Base-by-base conservation (phyloP, 2,113 vertebrate species). In the Larimichthys polyactis region DNA sequence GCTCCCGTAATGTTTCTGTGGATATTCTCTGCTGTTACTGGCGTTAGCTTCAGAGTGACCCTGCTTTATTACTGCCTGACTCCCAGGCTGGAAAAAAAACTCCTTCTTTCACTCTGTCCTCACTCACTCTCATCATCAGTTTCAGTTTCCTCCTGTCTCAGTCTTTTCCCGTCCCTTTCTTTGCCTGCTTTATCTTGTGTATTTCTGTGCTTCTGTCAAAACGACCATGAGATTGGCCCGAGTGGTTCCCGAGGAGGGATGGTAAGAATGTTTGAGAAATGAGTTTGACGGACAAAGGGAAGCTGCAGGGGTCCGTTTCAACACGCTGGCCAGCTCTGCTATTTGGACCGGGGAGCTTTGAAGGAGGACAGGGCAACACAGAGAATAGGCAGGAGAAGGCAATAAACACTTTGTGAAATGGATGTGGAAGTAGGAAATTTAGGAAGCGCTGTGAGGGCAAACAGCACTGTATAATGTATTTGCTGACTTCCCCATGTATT, bases 351-450 rank as follows among this genome's bases (percentile, higher is more conserved):
- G 0, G 11, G 20, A 71, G 72, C 32, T 77, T 74, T 51, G 40
- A 36, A 49, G 63, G 59, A 66, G 52, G 54, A 63, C 49, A 15
- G 40, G 48, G 46, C 73, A 58, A 19, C 15, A 32, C 3, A 1
- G 75, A 70, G 78, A 73, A 84, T 20, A 57, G 73, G 49, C 65
- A 57, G 54, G 22, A 20, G 64, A 78, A 70, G 54, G 72, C 73
- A 84, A 87, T 79, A 79, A 87, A 87, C 75, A 83, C 80, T 81
- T 87, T 78, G 70, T 80, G 71, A 85, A 87, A 89, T 76, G 79
- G 82, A 84, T 78, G 77, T 81, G 64, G 80, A 83, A 68, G 68
- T 12, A 51, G 70, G 44, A 79, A 81, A 89, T 78, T 69, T 73
- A 70, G 71, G 64, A 69, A 79, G 52, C 19, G 22, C 66, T 82